Conservation (phyloP, 2,888 invertebrate species). For the Caradrina kadenii region DNA sequence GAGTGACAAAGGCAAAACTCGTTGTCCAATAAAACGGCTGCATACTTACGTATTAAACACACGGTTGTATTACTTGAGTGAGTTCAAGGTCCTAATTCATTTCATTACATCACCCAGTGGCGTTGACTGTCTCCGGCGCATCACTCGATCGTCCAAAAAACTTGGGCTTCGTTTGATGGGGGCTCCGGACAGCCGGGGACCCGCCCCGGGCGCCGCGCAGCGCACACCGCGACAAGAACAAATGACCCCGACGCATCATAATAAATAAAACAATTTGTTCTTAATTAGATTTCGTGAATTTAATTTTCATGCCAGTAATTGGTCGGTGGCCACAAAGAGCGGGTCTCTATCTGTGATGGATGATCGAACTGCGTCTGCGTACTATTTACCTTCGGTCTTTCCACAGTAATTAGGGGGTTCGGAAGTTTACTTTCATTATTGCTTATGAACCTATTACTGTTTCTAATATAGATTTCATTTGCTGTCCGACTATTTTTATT, state of each 20-base stretch:
- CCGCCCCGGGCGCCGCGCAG: constrained; percentile 86
- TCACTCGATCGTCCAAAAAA: constrained; percentile 71
- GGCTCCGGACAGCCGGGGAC: constrained; percentile 72
- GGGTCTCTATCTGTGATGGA: constrained; percentile 88
- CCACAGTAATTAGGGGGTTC: constrained; percentile 86
- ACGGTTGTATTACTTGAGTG: constrained; percentile 20
- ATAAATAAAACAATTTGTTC: constrained; percentile 91
- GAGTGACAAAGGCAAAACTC: not conserved
- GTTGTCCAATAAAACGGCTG: not conserved
- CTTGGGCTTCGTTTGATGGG: constrained; percentile 62
- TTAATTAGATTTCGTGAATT: constrained; percentile 91
- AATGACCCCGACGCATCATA: constrained; percentile 90
- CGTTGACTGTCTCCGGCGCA: constrained; percentile 60
- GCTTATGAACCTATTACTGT: constrained; percentile 86
- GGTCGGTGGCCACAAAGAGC: constrained; percentile 89
- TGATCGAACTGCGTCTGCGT: constrained; percentile 87
- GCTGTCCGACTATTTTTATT: constrained; percentile 72
- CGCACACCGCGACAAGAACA: constrained; percentile 84
- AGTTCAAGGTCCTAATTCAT: constrained; percentile 62
- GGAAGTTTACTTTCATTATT: constrained; percentile 89
- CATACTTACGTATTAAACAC: constrained; percentile 7
- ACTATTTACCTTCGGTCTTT: constrained; percentile 87
- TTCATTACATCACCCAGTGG: constrained; percentile 58
- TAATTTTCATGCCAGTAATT: constrained; percentile 91
- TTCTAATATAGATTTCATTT: constrained; percentile 87